These are phyloP conservation scores for Bucco capensis DNA, from an alignment of 2,113 vertebrate species.

Conservation along the genomic window DNA sequence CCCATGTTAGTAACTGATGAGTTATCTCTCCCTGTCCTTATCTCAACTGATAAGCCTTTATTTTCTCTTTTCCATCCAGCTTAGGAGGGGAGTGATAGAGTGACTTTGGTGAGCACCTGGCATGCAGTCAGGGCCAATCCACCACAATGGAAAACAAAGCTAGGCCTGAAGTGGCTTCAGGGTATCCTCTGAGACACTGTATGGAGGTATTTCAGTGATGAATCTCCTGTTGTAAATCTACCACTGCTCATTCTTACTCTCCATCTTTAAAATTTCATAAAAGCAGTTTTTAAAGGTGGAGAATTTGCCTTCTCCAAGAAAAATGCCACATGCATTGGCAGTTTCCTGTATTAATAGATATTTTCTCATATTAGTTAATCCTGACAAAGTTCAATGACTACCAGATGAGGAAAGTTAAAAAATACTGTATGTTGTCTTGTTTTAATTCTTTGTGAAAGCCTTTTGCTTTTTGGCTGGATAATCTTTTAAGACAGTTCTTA, in stretches of 20 bases:
- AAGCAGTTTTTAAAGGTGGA: background rate
- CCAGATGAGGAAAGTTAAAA: background rate
- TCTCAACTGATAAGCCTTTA: background rate
- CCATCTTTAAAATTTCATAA: background rate
- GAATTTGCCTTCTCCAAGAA: background rate
- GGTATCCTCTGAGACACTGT: background rate
- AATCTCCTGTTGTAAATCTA: background rate
- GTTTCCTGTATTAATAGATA: background rate
- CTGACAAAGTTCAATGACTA: background rate
- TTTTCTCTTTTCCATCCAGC: background rate
- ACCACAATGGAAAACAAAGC: background rate
- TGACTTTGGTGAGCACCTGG: background rate
- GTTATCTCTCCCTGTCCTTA: background rate
- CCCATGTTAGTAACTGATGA: background rate
- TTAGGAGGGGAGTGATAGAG: background rate
- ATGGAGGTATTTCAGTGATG: background rate
- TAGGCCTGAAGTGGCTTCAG: background rate
- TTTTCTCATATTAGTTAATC: background rate
- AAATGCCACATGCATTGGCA: background rate
- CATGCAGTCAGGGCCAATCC: background rate
- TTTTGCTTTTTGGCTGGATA: background rate
- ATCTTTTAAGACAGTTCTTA: background rate
- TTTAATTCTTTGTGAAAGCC: background rate
- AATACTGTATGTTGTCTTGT: background rate
- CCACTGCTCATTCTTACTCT: background rate